phyloP scores from a whole-genome alignment of 2,113 vertebrate species.

The Eolophus roseicapilla region DNA sequence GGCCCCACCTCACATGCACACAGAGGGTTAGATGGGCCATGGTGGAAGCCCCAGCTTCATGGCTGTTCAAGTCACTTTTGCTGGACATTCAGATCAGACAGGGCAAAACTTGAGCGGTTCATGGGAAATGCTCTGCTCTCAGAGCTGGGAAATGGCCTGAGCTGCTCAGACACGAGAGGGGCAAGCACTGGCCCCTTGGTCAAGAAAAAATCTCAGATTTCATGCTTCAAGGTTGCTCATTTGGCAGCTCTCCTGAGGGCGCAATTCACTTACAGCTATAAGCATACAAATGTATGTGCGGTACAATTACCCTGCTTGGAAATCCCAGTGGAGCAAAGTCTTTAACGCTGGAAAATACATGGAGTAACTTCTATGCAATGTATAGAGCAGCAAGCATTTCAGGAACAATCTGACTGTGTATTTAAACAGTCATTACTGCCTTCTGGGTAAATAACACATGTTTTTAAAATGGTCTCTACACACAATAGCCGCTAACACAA shows the following conservation, averaged over 20 bases:
- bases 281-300: neutral
- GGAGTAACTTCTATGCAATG: constrained; percentile 2
- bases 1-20: neutral
- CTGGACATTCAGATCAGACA: neutral
- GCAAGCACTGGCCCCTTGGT: neutral
- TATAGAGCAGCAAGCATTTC: constrained; percentile 6
- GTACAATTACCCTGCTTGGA: neutral
- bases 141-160: neutral
- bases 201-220: neutral
- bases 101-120: accelerated
- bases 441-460: constrained; percentile 68
- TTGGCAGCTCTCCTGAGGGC: constrained; percentile 7
- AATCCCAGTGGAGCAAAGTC: neutral
- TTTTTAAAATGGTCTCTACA: constrained; percentile 57
- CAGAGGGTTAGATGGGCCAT: neutral
- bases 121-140: neutral
- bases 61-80: neutral
- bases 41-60: neutral
- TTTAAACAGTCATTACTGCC: constrained; percentile 65
- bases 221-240: neutral
- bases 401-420: constrained; percentile 19
- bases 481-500: constrained; percentile 59
- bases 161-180: neutral
- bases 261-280: neutral
- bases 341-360: constrained; percentile 17